Conservation (phyloP, 2,888 invertebrate species). For the Trissolcus brochymenae region DNA sequence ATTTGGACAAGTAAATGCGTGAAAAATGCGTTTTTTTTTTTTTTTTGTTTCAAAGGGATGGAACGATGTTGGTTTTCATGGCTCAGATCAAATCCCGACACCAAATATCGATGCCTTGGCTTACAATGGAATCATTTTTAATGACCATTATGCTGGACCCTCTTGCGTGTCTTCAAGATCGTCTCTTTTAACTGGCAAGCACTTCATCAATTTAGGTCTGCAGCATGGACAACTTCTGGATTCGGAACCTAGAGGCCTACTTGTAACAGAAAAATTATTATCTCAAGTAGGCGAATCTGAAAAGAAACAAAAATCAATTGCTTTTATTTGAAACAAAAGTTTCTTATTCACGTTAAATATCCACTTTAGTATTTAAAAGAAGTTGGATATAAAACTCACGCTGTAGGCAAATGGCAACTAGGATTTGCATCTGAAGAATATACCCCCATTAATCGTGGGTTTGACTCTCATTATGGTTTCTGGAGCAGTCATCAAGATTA, state of each 20-base stretch:
- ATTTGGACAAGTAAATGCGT: background rate
- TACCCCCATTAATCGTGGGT: slow-evolving; percentile 86
- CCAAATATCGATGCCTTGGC: slow-evolving; percentile 90
- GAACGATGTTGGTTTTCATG: slow-evolving; percentile 94
- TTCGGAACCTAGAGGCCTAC: slow-evolving; percentile 85
- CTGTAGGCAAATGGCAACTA: slow-evolving; percentile 95
- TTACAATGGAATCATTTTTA: slow-evolving; percentile 78
- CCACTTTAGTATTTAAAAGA: slow-evolving; percentile 78
- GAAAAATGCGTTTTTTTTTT: no score
- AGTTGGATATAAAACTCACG: slow-evolving; percentile 86
- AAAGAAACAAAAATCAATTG: background rate
- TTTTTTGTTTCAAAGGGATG: slow-evolving; percentile 82
- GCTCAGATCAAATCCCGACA: slow-evolving; percentile 90
- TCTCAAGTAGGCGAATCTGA: slow-evolving; percentile 77
- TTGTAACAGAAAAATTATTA: slow-evolving; percentile 82
- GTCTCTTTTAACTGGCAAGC: slow-evolving; percentile 89
- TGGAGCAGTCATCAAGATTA: slow-evolving; percentile 87
- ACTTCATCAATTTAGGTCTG: slow-evolving; percentile 88
- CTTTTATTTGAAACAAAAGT: background rate
- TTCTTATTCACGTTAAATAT: background rate
- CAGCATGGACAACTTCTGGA: slow-evolving; percentile 84
- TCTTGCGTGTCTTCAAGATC: slow-evolving; percentile 90
- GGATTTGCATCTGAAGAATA: slow-evolving; percentile 86
- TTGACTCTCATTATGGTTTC: slow-evolving; percentile 88
- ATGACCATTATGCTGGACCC: slow-evolving; percentile 90